Conservation (phyloP, 1,140 invertebrate species). For the Lepidurus packardi region DNA sequence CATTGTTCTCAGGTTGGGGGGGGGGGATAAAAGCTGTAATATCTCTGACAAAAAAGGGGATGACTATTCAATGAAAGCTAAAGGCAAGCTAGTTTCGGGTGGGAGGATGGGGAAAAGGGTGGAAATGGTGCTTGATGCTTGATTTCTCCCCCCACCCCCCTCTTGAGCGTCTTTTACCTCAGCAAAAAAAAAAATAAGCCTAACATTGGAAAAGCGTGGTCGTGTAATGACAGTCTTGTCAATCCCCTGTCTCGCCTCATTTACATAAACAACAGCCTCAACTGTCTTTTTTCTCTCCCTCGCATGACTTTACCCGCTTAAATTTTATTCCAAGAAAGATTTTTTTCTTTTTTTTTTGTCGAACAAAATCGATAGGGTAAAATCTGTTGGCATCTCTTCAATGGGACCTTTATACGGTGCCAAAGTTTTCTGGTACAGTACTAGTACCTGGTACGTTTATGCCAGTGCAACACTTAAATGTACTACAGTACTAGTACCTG, state of each 20-base stretch:
- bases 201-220: slow-evolving; percentile 14
- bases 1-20: neutral
- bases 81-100: neutral
- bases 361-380: neutral
- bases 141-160: neutral
- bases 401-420: too few species aligned
- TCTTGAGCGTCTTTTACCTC: neutral
- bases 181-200: neutral
- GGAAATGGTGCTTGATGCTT: neutral
- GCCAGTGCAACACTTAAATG: too few species aligned
- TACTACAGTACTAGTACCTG: too few species aligned
- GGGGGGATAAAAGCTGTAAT: slow-evolving; percentile 5
- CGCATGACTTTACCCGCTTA: neutral
- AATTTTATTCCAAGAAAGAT: neutral
- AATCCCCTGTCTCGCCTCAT: slow-evolving; percentile 14
- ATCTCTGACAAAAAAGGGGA: neutral
- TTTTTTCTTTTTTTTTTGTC: too few species aligned
- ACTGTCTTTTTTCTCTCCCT: neutral
- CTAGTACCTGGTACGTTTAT: too few species aligned
- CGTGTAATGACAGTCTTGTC: neutral
- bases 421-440: too few species aligned
- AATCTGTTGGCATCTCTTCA: neutral
- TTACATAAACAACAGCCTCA: slow-evolving; percentile 15
- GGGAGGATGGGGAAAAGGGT: too few species aligned
- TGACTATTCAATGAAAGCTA: neutral